Evolutionary conservation across 2,113 vertebrate genomes (phyloP).

Genomic region (Peromyscus polionotus): DNA sequence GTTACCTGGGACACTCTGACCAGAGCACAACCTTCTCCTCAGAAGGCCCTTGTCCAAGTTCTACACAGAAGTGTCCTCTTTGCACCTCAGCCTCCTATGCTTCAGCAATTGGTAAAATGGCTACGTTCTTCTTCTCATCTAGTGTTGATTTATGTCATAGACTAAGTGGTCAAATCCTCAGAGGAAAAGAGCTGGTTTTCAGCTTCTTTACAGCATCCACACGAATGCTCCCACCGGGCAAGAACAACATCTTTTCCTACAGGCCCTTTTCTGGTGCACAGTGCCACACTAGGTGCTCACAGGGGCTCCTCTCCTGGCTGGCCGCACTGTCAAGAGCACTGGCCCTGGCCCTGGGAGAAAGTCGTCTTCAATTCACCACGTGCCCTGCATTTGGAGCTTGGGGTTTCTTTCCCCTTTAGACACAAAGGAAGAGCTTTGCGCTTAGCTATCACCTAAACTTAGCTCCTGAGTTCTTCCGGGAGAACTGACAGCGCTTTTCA

Average conservation of each 20-base stretch:
- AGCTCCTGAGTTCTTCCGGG: slow-evolving; percentile 61
- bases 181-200: not conserved
- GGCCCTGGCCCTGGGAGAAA: not conserved
- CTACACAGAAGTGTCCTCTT: not conserved
- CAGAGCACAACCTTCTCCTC: not conserved
- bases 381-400: not conserved
- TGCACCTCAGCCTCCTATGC: not conserved
- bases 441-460: slow-evolving; percentile 54
- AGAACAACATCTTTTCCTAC: accelerated
- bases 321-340: not conserved
- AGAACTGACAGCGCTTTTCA: slow-evolving; percentile 58
- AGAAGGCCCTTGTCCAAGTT: not conserved
- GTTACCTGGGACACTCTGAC: not conserved
- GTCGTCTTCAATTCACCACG: not conserved
- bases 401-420: slow-evolving; percentile 34
- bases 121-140: not conserved
- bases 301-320: not conserved
- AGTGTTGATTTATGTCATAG: not conserved
- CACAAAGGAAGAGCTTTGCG: slow-evolving; percentile 49
- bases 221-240: accelerated
- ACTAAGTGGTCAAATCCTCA: not conserved
- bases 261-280: not conserved
- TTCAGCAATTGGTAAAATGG: not conserved
- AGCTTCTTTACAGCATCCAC: not conserved
- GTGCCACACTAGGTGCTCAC: not conserved